Evolutionary conservation across 2,888 invertebrate species (phyloP), one percentile per base, ranked within the genome.

Genomic region (Chrysolina oricalcia): DNA sequence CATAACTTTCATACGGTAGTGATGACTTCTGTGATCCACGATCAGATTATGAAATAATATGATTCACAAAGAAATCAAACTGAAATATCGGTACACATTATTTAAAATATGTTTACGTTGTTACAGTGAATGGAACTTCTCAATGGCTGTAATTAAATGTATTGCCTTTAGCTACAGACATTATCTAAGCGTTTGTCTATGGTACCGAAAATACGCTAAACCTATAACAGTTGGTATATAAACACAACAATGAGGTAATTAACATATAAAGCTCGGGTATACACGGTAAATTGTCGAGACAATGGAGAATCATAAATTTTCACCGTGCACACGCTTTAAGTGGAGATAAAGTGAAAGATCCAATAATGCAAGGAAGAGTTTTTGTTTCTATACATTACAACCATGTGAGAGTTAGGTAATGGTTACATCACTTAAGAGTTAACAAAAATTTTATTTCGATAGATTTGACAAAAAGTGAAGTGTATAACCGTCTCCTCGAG

Each of bases 211-310:
- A 72, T 73, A 56, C 21, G 63, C 64, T 73, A 68, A 35, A 35
- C 8, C 68, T 41, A 74, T 73, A 72, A 66, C 10, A 48, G 19
- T 19, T 19, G 53, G 70, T 70, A 74, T 70, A 74, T 71, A 73
- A 66, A 74, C 50, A 66, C 53, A 70, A 78, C 78, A 78, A 78
- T 78, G 56, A 71, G 70, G 69, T 72, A 74, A 78, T 78, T 78
- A 75, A 66, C 78, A 78, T 78, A 78, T 74, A 70, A 66, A 73
- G 53, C 69, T 62, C 19, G 63, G 63, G 23, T 66, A 53, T 41
- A 74, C 72, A 56, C 46, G 71, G 64, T 73, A 70, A 70, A 71
- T 56, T 50, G 48, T 48, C 66, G 41, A 56, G 67, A 77, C 77
- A 77, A 72, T 77, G 64, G 72, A 35, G 43, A 46, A 68, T 56